Evolutionary conservation across 2,888 invertebrate genomes (phyloP), one percentile per base, ranked within the genome.

Genomic region (Xestia c-nigrum): DNA sequence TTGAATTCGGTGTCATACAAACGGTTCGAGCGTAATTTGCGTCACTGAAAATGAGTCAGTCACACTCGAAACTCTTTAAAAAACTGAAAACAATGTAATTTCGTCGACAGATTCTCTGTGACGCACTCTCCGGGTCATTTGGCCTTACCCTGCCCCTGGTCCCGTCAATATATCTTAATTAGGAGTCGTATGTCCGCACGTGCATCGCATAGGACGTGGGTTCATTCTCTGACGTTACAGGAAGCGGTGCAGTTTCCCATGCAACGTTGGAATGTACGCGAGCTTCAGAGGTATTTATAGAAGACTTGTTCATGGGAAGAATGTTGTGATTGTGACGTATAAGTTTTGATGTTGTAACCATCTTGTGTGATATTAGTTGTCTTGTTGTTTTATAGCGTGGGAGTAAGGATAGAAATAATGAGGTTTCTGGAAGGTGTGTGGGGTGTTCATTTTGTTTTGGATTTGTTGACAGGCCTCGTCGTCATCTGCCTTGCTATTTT

Each of bases 171-270:
- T 67, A 74, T 80, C 73, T 76, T 84, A 82, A 85, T 84, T 78
- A 86, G 68, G 77, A 79, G 77, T 69, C 59, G 43, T 47, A 69
- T 74, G 81, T 78, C 65, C 43, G 74, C 87, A 88, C 75, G 78
- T 88, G 85, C 63, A 83, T 43, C 52, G 74, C 7, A 52, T 68
- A 43, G 66, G 61, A 70, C 77, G 82, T 76, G 69, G 75, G 61
- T 79, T 67, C 65, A 73, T 31, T 68, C 74, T 59, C 64, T 93
- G 92, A 92, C 90, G 93, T 91, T 87, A 90, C 75, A 89, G 93
- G 92, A 93, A 89, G 85, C 87, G 91, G 90, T 91, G 93, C 90
- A 89, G 86, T 89, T 93, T 92, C 93, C 90, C 92, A 91, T 90
- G 89, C 80, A 82, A 69, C 59, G 61, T 69, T 69, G 74, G 71